phyloP scores from a whole-genome alignment of 2,113 vertebrate genomes.

The Scolopax mira region DNA sequence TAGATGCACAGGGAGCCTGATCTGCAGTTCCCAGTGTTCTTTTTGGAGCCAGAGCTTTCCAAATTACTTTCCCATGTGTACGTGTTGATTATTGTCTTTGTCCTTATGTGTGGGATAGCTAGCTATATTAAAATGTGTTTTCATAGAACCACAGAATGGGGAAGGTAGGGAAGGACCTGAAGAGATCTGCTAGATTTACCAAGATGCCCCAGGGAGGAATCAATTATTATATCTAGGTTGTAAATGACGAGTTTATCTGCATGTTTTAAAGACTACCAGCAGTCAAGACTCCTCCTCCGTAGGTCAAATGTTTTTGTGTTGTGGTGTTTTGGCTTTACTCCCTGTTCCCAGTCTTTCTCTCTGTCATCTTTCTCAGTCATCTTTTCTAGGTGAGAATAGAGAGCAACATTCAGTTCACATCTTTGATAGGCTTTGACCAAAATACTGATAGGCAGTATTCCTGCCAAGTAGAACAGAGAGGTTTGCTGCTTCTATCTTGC shows the following conservation, averaged over 20 bases:
- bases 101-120: neutral
- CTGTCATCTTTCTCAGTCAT: neutral
- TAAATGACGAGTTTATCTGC: neutral
- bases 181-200: neutral
- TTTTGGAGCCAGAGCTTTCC: neutral
- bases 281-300: neutral
- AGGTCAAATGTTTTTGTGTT: neutral
- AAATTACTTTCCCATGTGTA: neutral
- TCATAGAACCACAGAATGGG: neutral
- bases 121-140: neutral
- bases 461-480: neutral
- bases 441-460: neutral
- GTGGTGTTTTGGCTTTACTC: neutral
- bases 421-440: neutral
- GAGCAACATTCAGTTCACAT: neutral
- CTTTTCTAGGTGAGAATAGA: neutral
- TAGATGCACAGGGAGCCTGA: neutral
- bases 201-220: neutral
- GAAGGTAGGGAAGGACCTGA: neutral
- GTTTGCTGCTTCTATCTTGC: neutral
- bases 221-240: neutral
- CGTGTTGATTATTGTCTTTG: conserved; percentile 21
- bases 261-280: neutral
- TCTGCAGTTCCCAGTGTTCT: neutral
- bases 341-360: neutral